phyloP scores from a whole-genome alignment of 2,888 invertebrate species.

The Lissonota sp. region DNA sequence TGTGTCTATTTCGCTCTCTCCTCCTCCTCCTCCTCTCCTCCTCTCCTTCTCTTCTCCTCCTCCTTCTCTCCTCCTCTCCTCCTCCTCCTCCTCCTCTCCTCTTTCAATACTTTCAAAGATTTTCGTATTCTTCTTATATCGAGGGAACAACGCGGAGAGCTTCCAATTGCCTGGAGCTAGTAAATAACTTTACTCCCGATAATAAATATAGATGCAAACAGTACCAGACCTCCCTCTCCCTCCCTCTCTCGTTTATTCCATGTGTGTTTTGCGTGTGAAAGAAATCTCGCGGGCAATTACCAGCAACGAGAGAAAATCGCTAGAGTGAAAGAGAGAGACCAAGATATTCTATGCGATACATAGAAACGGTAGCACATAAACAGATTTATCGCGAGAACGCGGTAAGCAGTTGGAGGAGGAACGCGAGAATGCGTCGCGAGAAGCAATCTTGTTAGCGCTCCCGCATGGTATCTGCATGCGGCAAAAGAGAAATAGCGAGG shows the following conservation, averaged over 20 bases:
- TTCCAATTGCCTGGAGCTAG: conserved; percentile 33
- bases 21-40: background rate
- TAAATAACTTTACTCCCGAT: conserved; percentile 64
- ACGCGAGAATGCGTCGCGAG: conserved; percentile 64
- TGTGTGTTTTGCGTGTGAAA: no score
- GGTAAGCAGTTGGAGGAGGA: conserved; percentile 29
- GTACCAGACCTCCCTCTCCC: no score
- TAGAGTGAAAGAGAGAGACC: conserved; percentile 20
- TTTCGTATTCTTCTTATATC: background rate
- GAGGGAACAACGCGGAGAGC: conserved; percentile 43
- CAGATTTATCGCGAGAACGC: conserved; percentile 73
- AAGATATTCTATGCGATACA: conserved; percentile 49
- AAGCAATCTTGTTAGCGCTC: conserved; percentile 74
- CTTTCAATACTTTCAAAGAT: conserved; percentile 7
- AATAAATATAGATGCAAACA: conserved; percentile 60
- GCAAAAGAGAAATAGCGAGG: conserved; percentile 54
- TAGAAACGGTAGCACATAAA: conserved; percentile 71
- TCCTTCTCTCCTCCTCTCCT: background rate
- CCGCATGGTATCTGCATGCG: conserved; percentile 69
- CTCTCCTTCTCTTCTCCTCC: background rate
- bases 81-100: no score
- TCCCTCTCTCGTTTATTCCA: no score
- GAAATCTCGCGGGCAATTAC: conserved; percentile 69
- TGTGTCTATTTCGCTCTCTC: background rate
- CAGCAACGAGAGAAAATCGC: conserved; percentile 30